Evolutionary conservation across 2,797 vertebrate genomes (phyloP).

Genomic region (Crocidura indochinensis): DNA sequence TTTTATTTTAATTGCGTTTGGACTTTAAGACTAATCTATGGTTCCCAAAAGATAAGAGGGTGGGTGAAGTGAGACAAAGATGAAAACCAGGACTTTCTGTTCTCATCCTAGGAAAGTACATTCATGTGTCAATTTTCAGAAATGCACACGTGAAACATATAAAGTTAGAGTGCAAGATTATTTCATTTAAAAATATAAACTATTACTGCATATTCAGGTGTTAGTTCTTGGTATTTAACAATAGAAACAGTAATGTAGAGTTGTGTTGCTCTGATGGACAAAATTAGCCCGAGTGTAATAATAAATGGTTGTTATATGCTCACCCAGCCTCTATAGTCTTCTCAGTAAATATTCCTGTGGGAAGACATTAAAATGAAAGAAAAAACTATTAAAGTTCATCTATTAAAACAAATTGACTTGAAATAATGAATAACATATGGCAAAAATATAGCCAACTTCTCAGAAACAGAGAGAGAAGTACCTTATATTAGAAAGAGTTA

Average conservation of each 20-base stretch:
- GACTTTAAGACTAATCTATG: neutral
- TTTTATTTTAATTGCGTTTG: neutral
- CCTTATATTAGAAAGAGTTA: neutral
- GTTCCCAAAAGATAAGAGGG: too few relatives aligned
- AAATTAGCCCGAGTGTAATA: too few relatives aligned
- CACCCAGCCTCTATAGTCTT: neutral
- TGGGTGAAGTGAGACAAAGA: too few relatives aligned
- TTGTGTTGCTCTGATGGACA: neutral
- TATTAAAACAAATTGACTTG: neutral
- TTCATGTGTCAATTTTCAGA: too few relatives aligned
- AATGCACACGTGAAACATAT: too few relatives aligned
- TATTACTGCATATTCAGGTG: too few relatives aligned
- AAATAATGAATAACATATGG: neutral
- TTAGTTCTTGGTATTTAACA: neutral
- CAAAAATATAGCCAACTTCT: conserved; percentile 2
- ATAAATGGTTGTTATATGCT: too few relatives aligned
- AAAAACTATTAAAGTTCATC: neutral
- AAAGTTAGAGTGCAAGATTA: too few relatives aligned
- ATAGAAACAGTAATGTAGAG: neutral
- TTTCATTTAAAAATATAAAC: too few relatives aligned
- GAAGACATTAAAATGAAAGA: neutral
- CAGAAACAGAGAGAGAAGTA: neutral
- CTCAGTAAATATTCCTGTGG: conserved; percentile 24
- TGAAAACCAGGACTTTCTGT: too few relatives aligned
- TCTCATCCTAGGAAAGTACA: too few relatives aligned